phyloP scores from a whole-genome alignment of 2,797 vertebrate species.

The Acrossocheilus fasciatus region DNA sequence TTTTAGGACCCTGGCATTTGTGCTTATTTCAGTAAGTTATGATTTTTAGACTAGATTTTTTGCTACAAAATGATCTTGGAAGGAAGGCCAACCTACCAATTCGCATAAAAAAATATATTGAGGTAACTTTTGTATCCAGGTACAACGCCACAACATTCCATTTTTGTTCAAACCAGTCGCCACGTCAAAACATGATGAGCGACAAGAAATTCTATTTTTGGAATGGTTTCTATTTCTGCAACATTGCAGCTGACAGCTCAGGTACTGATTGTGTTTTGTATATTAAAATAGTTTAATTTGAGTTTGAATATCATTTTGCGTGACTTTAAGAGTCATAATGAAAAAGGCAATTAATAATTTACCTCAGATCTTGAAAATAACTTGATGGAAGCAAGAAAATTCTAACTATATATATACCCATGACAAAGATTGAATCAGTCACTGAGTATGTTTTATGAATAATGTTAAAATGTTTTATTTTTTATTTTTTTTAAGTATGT shows the following conservation, averaged over 20 bases:
- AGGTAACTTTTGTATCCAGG: not conserved
- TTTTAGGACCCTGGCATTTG: not conserved
- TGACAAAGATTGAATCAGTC: not conserved
- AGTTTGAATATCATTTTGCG: not conserved
- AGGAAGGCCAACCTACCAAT: not conserved
- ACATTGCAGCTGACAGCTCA: not conserved
- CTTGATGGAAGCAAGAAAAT: not conserved
- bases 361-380: not conserved
- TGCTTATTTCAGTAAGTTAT: not conserved
- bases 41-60: not conserved
- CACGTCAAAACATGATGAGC: not conserved
- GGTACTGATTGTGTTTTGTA: too few relatives aligned
- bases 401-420: not conserved
- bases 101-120: not conserved
- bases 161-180: not conserved
- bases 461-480: not conserved
- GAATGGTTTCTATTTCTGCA: not conserved
- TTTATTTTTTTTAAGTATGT: not conserved
- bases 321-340: not conserved
- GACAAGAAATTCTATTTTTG: not conserved
- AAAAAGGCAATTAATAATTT: not conserved
- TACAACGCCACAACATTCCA: not conserved
- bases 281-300: not conserved
- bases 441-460: not conserved
- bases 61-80: not conserved